Conservation (phyloP, 35 echinoderm and acorn worm species). For the Hemicentrotus pulcherrimus region DNA sequence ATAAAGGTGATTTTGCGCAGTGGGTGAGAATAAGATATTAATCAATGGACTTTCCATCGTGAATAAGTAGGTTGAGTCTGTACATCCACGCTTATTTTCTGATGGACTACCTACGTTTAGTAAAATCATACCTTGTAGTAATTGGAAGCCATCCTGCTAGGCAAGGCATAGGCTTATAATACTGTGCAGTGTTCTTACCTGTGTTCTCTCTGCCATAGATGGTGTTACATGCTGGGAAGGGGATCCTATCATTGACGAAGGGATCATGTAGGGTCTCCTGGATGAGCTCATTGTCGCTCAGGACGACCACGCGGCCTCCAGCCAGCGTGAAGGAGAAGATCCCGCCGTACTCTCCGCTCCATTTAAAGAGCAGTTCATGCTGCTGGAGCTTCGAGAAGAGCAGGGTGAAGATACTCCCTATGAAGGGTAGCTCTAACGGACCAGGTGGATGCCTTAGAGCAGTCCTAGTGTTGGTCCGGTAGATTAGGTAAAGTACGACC, state of each 20-base stretch:
- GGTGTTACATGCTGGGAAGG: slow-evolving; percentile 23
- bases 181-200: background rate
- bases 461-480: background rate
- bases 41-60: too few species aligned
- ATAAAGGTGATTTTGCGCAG: too few species aligned
- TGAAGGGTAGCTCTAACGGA: background rate
- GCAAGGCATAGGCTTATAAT: too few species aligned
- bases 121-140: too few species aligned
- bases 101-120: too few species aligned
- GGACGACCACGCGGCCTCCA: background rate
- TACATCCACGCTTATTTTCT: too few species aligned
- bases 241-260: slow-evolving; percentile 28
- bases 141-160: too few species aligned
- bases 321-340: slow-evolving; percentile 35
- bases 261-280: slow-evolving; percentile 26
- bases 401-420: slow-evolving; percentile 34
- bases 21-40: too few species aligned
- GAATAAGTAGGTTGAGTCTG: too few species aligned
- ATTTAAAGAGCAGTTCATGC: slow-evolving; percentile 36
- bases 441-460: background rate
- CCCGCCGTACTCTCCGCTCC: slow-evolving; percentile 25
- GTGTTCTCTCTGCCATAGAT: slow-evolving; percentile 33
- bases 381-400: slow-evolving; percentile 23
- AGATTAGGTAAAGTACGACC: background rate
- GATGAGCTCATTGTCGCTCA: slow-evolving; percentile 32